Conservation (phyloP, 2,888 invertebrate species). For the Eudemis profundana region DNA sequence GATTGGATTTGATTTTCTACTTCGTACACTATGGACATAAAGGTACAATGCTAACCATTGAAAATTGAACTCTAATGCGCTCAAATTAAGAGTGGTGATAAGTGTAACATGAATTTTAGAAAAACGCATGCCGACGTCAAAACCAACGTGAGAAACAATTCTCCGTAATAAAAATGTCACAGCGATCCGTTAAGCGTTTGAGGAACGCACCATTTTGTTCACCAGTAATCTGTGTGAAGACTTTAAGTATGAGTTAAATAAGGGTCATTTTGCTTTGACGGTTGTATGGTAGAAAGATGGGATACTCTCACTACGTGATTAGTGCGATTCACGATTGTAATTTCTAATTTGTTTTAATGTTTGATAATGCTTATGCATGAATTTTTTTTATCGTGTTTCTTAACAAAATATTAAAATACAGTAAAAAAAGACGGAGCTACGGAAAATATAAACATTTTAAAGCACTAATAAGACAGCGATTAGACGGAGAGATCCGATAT, state of each 20-base stretch:
- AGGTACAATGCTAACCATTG: neutral
- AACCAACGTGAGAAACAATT: conserved; percentile 75
- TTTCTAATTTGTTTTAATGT: conserved; percentile 8
- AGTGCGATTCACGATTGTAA: conserved; percentile 13
- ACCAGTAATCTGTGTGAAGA: neutral
- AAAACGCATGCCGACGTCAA: conserved; percentile 34
- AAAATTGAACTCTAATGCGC: conserved; percentile 12
- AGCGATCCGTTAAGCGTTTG: conserved; percentile 60
- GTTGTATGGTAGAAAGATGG: conserved; percentile 2
- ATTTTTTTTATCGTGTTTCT: neutral
- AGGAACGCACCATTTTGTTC: conserved; percentile 55
- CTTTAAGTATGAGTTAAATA: neutral
- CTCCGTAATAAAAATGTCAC: conserved; percentile 74
- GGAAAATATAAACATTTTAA: too few species aligned
- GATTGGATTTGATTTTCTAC: conserved; percentile 2
- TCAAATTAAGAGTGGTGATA: conserved; percentile 4
- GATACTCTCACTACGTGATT: conserved; percentile 12
- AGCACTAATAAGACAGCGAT: too few species aligned
- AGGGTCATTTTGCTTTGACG: conserved; percentile 8
- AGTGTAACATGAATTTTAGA: conserved; percentile 2
- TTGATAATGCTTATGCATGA: neutral
- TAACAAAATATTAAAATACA: too few species aligned
- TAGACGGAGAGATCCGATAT: too few species aligned
- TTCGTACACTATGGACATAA: neutral
- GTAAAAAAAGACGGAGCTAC: too few species aligned